Evolutionary conservation across 2,113 vertebrate species (phyloP), one percentile per base, ranked within the genome.

Genomic region (Prinia subflava): DNA sequence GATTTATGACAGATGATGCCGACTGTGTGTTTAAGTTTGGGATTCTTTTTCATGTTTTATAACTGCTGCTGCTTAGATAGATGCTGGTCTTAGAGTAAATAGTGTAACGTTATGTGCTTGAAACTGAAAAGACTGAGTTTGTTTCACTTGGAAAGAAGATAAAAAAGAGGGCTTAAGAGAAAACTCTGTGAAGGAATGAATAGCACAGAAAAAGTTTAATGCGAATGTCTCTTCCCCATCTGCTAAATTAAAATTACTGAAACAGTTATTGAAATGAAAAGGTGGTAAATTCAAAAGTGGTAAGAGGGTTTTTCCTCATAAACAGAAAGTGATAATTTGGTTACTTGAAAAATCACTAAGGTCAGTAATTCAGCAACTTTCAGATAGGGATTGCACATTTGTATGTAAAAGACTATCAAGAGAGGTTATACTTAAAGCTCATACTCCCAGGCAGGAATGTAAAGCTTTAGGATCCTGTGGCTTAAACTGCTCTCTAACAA

Each of bases 1-100:
- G 57, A 87, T 95, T 97, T 96, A 96, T 91, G 82, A 75, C 88
- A 95, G 95, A 88, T 92, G 73, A 86, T 65, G 44, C 90, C 86
- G 86, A 30, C 71, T 85, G 35, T 67, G 78, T 83, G 44, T 41
- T 94, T 74, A 92, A 92, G 80, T 90, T 92, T 57, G 50, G 65
- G 63, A 53, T 70, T 87, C 42, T 65, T 75, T 90, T 91, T 76
- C 50, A 28, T 88, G 69, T 86, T 91, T 92, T 73, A 30, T 83
- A 7, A 74, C 57, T 92, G 47, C 41, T 67, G 59, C 23, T 82
- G 57, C 73, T 74, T 87, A 75, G n/a, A 71, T 56, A 65, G 62
- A 46, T 90, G 57, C 25, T 59, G 23, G 22, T 73, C 46, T 77
- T 75, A 63, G 17, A 18, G 16, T 70, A 39, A 22, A 19, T 50